phyloP scores from a whole-genome alignment of 1,140 invertebrate species.

The Cherax quadricarinatus region DNA sequence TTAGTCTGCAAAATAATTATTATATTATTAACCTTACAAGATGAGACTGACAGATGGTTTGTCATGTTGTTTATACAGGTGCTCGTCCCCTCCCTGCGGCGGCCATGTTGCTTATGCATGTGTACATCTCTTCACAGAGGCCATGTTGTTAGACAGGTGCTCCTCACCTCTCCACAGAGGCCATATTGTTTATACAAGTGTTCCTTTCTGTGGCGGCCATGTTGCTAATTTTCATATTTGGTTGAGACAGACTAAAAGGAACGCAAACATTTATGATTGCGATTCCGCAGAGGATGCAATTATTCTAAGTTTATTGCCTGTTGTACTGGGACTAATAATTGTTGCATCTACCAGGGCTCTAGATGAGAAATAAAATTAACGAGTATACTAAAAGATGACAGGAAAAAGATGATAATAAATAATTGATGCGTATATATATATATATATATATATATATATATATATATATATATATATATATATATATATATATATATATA shows the following conservation, averaged over 20 bases:
- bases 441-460: too few relatives aligned
- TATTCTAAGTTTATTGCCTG: neutral
- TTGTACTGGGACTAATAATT: neutral
- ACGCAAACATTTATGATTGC: neutral
- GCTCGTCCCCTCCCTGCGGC: too few relatives aligned
- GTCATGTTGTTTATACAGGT: too few relatives aligned
- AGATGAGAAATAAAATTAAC: neutral
- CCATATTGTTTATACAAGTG: neutral
- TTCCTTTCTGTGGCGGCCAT: neutral
- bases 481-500: too few relatives aligned
- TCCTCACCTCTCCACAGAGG: too few relatives aligned
- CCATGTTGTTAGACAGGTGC: too few relatives aligned
- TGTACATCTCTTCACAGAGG: too few relatives aligned
- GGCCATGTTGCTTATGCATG: too few relatives aligned
- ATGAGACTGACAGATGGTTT: too few relatives aligned
- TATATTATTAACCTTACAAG: too few relatives aligned
- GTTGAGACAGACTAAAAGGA: neutral
- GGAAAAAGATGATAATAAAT: neutral
- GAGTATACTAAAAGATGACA: neutral
- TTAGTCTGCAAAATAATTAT: too few relatives aligned
- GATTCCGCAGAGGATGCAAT: neutral
- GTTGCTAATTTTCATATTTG: neutral
- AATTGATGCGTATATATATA: conserved; percentile 11
- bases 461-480: too few relatives aligned
- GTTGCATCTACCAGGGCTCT: neutral